These are phyloP conservation scores for Argentina silus DNA, from an alignment of 2,797 vertebrate genomes.

Conservation along the genomic window DNA sequence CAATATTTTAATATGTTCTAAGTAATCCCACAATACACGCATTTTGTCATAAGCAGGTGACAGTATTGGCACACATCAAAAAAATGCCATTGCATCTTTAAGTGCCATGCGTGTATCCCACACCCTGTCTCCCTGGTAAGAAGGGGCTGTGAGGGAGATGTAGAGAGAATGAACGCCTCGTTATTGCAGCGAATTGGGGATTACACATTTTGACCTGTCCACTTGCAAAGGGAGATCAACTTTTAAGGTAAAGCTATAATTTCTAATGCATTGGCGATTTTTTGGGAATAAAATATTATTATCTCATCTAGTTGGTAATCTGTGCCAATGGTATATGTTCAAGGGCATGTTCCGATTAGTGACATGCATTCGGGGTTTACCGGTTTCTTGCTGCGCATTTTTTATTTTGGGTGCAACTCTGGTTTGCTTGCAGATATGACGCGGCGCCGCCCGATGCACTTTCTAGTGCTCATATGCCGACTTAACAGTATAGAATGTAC, in stretches of 20 bases:
- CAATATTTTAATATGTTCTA: no score
- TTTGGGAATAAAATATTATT: constrained; percentile 9
- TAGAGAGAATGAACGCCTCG: constrained; percentile 42
- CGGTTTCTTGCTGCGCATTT: constrained; percentile 68
- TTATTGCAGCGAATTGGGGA: constrained; percentile 47
- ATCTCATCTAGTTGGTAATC: not conserved
- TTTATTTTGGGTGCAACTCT: constrained; percentile 47
- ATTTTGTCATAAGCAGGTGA: not conserved
- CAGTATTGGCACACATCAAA: constrained; percentile 41
- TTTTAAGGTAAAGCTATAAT: constrained; percentile 61
- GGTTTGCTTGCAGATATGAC: constrained; percentile 49
- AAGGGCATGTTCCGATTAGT: constrained; percentile 43
- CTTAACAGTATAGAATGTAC: no score
- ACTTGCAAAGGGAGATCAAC: constrained; percentile 41
- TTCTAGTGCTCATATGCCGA: constrained; percentile 6
- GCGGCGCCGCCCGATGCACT: constrained; percentile 47
- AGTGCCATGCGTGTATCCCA: constrained; percentile 73
- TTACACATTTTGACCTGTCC: constrained; percentile 29
- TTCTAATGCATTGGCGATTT: not conserved
- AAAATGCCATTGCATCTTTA: constrained; percentile 76
- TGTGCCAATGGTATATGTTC: constrained; percentile 21
- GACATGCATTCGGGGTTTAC: constrained; percentile 49
- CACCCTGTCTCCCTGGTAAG: constrained; percentile 70
- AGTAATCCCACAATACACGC: no score
- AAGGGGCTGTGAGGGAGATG: constrained; percentile 31